Evolutionary conservation across 2,888 invertebrate genomes (phyloP), one percentile per base, ranked within the genome.

Genomic region (Latrodectus elegans): DNA sequence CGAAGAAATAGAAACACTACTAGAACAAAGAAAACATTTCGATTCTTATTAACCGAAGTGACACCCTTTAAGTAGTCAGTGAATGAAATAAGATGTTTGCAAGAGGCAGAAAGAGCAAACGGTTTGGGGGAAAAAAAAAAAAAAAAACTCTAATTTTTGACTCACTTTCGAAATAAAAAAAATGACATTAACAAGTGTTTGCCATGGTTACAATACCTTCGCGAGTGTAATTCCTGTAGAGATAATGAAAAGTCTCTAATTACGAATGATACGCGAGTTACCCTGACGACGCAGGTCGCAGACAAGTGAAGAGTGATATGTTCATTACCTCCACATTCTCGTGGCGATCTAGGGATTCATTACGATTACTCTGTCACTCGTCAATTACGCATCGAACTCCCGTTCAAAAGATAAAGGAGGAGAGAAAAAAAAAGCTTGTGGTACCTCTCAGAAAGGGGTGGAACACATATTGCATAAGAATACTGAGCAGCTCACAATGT

Each of bases 281-380:
- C 85, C 85, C 49, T 26, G 85, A 51, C 74, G 74, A 85, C 86
- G 76, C 86, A 87, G 86, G 86, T 87, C 80, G 80, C 76, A 80
- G 85, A 86, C 85, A 86, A 86, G 85, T 86, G 85, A 86, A 79
- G 81, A 74, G 85, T 73, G 85, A 87, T 81, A 76, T 77, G 76
- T 81, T 76, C 81, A 81, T 81, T 87, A 81, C 53, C 71, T 38
- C 65, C 51, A 65, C 81, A 86, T 86, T 86, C 86, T 67, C 75
- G 71, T 86, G 86, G 86, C 81, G 76, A 81, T 81, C 78, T 65
- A 55, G 22, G 55, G 77, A 68, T 82, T 82, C 82, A 87, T 87
- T 87, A 82, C 55, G 77, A 53, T 52, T 67, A 70, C 71, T 75
- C 64, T 55, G 71, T 72, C 80, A 77, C 55, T 72, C 77, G 86